Base-by-base conservation (phyloP, 2,113 vertebrate species). In the Lepisosteus osseus region DNA sequence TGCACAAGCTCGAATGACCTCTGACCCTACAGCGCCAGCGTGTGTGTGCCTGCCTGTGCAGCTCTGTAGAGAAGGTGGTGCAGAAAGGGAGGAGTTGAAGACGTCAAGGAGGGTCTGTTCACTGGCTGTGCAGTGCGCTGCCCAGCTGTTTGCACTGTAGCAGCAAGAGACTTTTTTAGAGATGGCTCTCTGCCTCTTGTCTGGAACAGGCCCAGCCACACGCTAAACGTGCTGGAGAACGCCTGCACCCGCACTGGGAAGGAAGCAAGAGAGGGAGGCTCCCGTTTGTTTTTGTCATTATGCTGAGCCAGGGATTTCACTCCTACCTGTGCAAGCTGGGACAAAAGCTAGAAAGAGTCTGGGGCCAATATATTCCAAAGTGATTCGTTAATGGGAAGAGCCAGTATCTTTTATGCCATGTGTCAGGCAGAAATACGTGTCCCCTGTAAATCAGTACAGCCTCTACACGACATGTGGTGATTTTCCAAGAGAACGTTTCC, bases 231-330 rank as follows among this genome's bases (percentile, higher is more conserved):
- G 57, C 14, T 59, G n/a, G 57, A 59, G 57, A 13, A 4, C 12
- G 29, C 29, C 29, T 29, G 29, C 29, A 29, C 29, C 29, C 29
- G 29, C 29, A 29, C 29, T 29, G 29, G 29, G 29, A 44, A 68
- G 3, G 14, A 15, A 59, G 13, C 11, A 15, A 59, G 4, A 59
- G 14, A 59, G 57, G 14, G 14, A 59, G 11, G 9, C n/a, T 54
- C 43, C 63, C 9, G n/a, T 70, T 70, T 71, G 54, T 45, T 72
- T 62, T 12, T 5, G 41, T 77, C 76, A 1, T 51, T 51, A 2
- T 51, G 47, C 1, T 5, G 47, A 51, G 47, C 9, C 47, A 5
- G 9, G 47, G 47, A 51, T 51, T 51, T 51, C 47, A 51, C 47
- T 51, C 47, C 47, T 9, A 51, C 47, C 9, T 9, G 9, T 51